Percentiles rank a stretch among this genome's conserved stretches.
Evolutionary conservation across 2,888 invertebrate species (phyloP).

Genomic region (Crepidodera aurea): DNA sequence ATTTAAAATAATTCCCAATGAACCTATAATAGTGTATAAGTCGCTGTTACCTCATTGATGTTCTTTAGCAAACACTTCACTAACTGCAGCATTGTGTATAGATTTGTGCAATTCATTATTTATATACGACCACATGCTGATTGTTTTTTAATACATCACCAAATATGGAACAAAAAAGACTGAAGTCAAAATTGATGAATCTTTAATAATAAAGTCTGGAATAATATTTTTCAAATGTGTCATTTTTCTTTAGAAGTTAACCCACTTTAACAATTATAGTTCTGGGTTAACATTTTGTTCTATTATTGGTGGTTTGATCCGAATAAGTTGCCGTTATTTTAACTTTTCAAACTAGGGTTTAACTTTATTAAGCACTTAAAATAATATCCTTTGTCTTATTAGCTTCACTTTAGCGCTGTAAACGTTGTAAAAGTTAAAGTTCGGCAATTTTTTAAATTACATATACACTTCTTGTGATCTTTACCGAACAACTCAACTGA

Average conservation of each 20-base stretch:
- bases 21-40: constrained; percentile 20
- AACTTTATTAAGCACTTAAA: too few species aligned
- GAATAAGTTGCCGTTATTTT: background rate
- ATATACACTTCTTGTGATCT: too few species aligned
- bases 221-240: too few species aligned
- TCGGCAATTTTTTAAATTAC: too few species aligned
- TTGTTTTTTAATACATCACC: constrained; percentile 9
- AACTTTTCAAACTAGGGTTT: background rate
- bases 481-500: too few species aligned
- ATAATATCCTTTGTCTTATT: too few species aligned
- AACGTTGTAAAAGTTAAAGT: too few species aligned
- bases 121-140: constrained; percentile 8
- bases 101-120: constrained; percentile 26
- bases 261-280: too few species aligned
- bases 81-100: constrained; percentile 27
- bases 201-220: too few species aligned
- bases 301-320: background rate
- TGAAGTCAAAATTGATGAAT: too few species aligned
- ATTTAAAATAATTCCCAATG: constrained; percentile 19
- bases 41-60: constrained; percentile 33
- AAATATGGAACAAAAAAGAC: background rate
- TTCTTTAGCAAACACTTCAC: constrained; percentile 25
- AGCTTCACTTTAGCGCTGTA: too few species aligned
- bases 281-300: background rate
- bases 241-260: too few species aligned